phyloP scores from a whole-genome alignment of 35 echinoderm and acorn worm species.

The Lytechinus variegatus region DNA sequence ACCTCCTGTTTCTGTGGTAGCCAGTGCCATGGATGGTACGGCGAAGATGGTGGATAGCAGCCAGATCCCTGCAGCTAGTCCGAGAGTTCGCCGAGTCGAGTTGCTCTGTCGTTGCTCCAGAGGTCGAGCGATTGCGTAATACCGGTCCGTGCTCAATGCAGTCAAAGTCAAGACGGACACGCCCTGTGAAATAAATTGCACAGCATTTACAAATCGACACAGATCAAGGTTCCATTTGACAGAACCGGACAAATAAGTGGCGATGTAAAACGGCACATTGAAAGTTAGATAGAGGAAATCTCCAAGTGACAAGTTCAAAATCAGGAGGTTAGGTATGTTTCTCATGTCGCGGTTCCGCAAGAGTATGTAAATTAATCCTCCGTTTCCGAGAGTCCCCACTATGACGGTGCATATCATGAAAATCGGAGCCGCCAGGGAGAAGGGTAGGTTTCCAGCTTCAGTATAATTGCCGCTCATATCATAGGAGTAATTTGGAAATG shows the following conservation, averaged over 20 bases:
- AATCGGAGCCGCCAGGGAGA: slow-evolving; percentile 21
- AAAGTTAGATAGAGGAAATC: slow-evolving; percentile 84
- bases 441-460: neutral
- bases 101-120: slow-evolving; percentile 65
- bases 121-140: slow-evolving; percentile 83
- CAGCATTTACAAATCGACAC: slow-evolving; percentile 60
- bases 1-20: neutral
- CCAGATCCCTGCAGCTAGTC: slow-evolving; percentile 71
- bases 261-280: slow-evolving; percentile 67
- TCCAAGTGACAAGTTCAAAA: slow-evolving; percentile 75
- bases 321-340: slow-evolving; percentile 84
- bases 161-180: slow-evolving; percentile 87
- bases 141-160: slow-evolving; percentile 86
- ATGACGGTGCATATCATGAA: slow-evolving; percentile 62
- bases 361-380: slow-evolving; percentile 71
- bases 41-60: slow-evolving; percentile 52
- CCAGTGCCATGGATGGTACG: slow-evolving; percentile 58
- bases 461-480: slow-evolving; percentile 7
- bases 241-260: slow-evolving; percentile 46
- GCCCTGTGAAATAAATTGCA: slow-evolving; percentile 66
- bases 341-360: slow-evolving; percentile 78
- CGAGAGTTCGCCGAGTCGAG: slow-evolving; percentile 51
- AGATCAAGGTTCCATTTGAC: slow-evolving; percentile 42
- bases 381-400: slow-evolving; percentile 77
- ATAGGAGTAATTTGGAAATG: neutral